These are phyloP conservation scores for Tonatia bakeri DNA, from an alignment of 2,113 vertebrate species.

Conservation along the genomic window DNA sequence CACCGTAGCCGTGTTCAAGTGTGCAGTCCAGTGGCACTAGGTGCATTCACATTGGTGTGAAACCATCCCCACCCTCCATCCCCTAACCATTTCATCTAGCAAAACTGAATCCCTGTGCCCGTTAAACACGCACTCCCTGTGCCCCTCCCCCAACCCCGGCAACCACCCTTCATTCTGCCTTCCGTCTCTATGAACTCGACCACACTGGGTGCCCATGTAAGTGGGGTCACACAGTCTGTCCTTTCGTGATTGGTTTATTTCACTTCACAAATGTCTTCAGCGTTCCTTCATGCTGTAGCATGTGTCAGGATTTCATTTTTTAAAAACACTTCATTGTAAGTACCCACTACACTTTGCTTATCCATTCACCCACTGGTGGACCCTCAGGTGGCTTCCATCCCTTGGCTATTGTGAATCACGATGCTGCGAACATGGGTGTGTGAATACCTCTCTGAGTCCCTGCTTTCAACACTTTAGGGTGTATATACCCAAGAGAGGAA, in stretches of 20 bases:
- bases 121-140: neutral
- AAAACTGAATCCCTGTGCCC: neutral
- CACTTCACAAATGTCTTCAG: neutral
- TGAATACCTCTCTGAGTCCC: neutral
- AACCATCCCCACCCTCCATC: accelerated
- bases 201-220: too few relatives aligned
- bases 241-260: too few relatives aligned
- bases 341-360: neutral
- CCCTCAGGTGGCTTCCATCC: neutral
- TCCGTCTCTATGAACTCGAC: too few relatives aligned
- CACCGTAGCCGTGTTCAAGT: neutral
- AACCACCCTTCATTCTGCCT: too few relatives aligned
- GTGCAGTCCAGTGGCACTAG: neutral
- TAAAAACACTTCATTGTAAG: neutral
- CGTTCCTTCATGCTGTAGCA: neutral
- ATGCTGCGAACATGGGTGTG: neutral
- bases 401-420: neutral
- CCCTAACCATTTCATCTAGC: neutral
- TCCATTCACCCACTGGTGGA: neutral
- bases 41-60: too few relatives aligned
- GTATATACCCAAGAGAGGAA: neutral
- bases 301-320: neutral
- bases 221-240: too few relatives aligned
- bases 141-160: too few relatives aligned
- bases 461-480: neutral